Conservation (phyloP, 2,797 vertebrate species). For the Scarus forsteni region DNA sequence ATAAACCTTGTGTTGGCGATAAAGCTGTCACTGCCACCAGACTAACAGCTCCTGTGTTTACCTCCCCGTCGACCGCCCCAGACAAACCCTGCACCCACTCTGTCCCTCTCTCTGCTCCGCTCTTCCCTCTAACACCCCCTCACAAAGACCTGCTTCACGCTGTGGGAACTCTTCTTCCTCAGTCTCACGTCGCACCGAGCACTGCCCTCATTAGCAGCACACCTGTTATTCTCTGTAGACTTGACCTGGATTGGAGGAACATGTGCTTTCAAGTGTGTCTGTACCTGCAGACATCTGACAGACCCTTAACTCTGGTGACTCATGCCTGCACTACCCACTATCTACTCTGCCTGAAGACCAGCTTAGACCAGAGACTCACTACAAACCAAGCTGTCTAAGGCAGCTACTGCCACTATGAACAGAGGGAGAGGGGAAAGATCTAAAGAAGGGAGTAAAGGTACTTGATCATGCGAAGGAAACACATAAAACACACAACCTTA, state of each 20-base stretch:
- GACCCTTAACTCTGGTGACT: slow-evolving; percentile 48
- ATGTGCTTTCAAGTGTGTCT: slow-evolving; percentile 32
- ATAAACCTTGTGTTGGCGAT: slow-evolving; percentile 63
- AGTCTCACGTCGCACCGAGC: slow-evolving; percentile 33
- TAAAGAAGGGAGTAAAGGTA: no score
- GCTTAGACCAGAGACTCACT: background rate
- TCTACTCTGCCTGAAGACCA: slow-evolving; percentile 21
- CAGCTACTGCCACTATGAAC: no score
- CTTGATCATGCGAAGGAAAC: no score
- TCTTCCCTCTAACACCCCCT: slow-evolving; percentile 6
- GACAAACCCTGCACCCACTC: slow-evolving; percentile 35
- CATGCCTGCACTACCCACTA: slow-evolving; percentile 21
- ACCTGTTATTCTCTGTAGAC: slow-evolving; percentile 70
- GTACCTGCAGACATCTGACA: slow-evolving; percentile 62
- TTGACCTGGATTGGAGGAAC: slow-evolving; percentile 54
- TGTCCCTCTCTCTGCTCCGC: background rate
- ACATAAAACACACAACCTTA: no score
- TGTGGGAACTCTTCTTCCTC: slow-evolving; percentile 36
- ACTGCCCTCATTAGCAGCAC: slow-evolving; percentile 67
- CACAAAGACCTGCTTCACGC: slow-evolving; percentile 18
- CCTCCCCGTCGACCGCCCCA: slow-evolving; percentile 50
- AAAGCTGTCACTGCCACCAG: slow-evolving; percentile 70
- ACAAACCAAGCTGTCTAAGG: no score
- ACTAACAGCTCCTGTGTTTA: slow-evolving; percentile 67
- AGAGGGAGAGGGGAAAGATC: no score